Evolutionary conservation across 2,113 vertebrate species (phyloP), one percentile per base, ranked within the genome.

Genomic region (Crypturellus undulatus): DNA sequence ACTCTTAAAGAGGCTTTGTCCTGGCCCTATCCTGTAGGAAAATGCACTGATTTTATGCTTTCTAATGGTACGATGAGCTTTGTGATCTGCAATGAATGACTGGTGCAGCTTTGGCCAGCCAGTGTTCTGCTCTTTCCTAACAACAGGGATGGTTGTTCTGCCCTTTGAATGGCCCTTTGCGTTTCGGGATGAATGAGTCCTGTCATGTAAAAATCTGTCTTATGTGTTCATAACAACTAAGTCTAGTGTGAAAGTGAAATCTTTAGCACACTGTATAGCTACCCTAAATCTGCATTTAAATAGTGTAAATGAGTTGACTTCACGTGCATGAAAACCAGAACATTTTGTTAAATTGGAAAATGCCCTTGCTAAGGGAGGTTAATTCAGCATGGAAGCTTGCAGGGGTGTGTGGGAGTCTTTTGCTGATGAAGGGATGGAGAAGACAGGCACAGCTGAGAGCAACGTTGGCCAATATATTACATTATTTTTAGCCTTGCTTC

Each of bases 31-130:
- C 43, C 64, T 68, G 42, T 84, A 77, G 67, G 80, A 89, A 65
- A 93, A 87, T 21, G 58, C 0, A 2, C 32, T 36, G 56, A 24
- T 86, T 90, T 95, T 81, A 22, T 22, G 21, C 51, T 75, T 87
- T 72, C 14, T 18, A 86, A 63, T 75, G 52, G 36, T 64, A 65
- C n/a, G 5, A 75, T 94, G 92, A 94, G 59, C 71, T 94, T 69
- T 82, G 47, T 83, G 76, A 88, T 90, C 85, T 90, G 67, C 86
- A 90, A 69, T 43, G 79, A 79, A 70, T 79, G 3, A n/a, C 43
- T 40, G 40, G 58, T 82, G 28, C 45, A 60, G 68, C 36, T 87
- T 90, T 89, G 89, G 70, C 82, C 5, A 4, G 34, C 54, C 26
- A 52, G 34, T 38, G 71, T 88, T 88, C 36, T 64, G 62, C 14